Evolutionary conservation across 2,797 vertebrate species (phyloP), one percentile per base, ranked within the genome.

Genomic region (Hozukius guyotensis): DNA sequence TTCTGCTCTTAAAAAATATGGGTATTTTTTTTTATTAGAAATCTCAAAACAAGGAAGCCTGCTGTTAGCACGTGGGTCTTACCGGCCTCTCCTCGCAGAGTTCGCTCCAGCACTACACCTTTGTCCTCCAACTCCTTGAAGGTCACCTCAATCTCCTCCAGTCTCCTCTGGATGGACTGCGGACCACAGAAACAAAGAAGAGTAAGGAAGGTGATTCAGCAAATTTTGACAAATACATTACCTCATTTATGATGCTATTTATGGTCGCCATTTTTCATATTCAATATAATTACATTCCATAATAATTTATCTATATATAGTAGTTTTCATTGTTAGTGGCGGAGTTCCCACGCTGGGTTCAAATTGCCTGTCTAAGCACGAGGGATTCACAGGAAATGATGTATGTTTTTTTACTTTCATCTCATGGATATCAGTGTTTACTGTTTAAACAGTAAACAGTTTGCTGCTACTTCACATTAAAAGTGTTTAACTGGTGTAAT

Each of bases 101-200:
- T 92, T 84, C 90, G 93, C 93, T 99, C 97, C 89, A 99, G 84
- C 78, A 80, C 85, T 18, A 95, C 94, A 9, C 98, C 98, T 78
- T 97, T 95, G 0, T 96, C 94, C 89, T 99, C 98, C 92, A 99
- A 89, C 3, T 99, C 97, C 71, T 95, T 96, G 88, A 97, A 96
- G 0, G 94, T 95, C 87, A 96, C 97, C 73, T 99, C 97, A 0
- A 99, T 99, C 93, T 99, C 98, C 78, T 98, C 96, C 80, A 98
- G 96, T 12, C 97, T 93, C 73, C 97, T 95, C 93, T 99, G 98
- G 91, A 99, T 97, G 65, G 97, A 92, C 98, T 99, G 89, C 0
- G 3, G 36, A 29, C 20, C 72, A 69, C 42, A 87, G 18, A 74
- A 60, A 78, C 5, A 65, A 65, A 22, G 20, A 2, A 49, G 16